phyloP scores from a whole-genome alignment of 2,797 vertebrate species.

The Thalassophryne amazonica region DNA sequence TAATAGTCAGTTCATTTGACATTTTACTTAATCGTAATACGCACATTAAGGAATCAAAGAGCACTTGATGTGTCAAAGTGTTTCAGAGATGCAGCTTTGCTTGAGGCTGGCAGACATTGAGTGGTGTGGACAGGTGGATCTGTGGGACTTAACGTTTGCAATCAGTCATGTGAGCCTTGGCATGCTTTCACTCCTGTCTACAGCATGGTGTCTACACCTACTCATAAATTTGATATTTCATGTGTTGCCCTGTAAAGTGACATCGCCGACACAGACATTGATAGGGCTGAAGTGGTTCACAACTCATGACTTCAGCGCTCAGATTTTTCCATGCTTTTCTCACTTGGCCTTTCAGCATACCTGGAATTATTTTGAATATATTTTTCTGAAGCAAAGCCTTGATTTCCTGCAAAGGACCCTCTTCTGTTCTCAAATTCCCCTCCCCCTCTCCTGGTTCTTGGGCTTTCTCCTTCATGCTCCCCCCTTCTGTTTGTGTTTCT shows the following conservation, averaged over 20 bases:
- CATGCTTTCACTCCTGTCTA: conserved; percentile 41
- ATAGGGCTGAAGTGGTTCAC: conserved; percentile 24
- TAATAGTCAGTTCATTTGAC: too few relatives aligned
- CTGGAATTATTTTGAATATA: neutral
- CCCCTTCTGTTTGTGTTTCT: conserved; percentile 68
- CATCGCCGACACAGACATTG: conserved; percentile 19
- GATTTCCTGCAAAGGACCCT: conserved; percentile 11
- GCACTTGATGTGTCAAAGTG: too few relatives aligned
- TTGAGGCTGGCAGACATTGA: conserved; percentile 24
- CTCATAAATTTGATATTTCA: conserved; percentile 43
- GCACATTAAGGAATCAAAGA: too few relatives aligned
- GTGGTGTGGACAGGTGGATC: conserved; percentile 55
- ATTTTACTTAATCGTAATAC: too few relatives aligned
- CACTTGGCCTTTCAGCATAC: conserved; percentile 11
- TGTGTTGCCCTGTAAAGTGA: conserved; percentile 17
- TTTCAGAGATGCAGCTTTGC: conserved; percentile 5
- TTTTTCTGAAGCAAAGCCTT: conserved; percentile 4
- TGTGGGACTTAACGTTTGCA: conserved; percentile 29
- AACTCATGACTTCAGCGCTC: conserved; percentile 27
- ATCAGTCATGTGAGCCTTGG: conserved; percentile 40
- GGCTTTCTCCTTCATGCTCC: conserved; percentile 20
- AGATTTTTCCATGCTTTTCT: conserved; percentile 30
- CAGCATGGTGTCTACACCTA: conserved; percentile 39
- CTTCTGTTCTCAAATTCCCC: conserved; percentile 6
- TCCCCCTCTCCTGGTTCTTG: conserved; percentile 9